These are phyloP conservation scores for Coreius guichenoti DNA, from an alignment of 2,797 vertebrate genomes.

Conservation along the genomic window DNA sequence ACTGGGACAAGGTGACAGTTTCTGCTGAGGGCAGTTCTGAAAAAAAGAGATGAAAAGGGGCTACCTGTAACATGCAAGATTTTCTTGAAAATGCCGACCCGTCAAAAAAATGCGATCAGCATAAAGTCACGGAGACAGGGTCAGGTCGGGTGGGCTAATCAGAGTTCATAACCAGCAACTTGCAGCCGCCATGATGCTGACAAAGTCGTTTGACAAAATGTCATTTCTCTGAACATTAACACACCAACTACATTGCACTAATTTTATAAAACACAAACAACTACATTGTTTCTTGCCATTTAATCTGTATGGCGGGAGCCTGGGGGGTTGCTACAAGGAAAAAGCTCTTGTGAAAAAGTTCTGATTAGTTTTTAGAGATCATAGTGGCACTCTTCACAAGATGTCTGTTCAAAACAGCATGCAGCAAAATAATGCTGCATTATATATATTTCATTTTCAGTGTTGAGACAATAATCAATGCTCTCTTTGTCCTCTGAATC, in stretches of 20 bases:
- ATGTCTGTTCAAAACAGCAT: background rate
- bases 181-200: slow-evolving; percentile 48
- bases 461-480: no score
- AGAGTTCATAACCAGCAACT: slow-evolving; percentile 12
- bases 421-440: background rate
- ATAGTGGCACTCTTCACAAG: background rate
- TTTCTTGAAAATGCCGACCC: slow-evolving; percentile 70
- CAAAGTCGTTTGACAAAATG: slow-evolving; percentile 58
- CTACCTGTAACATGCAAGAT: slow-evolving; percentile 69
- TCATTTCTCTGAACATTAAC: slow-evolving; percentile 58
- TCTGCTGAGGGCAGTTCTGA: background rate
- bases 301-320: background rate
- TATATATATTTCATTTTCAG: background rate
- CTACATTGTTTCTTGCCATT: slow-evolving; percentile 16
- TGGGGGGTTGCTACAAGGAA: background rate
- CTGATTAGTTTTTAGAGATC: background rate
- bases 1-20: slow-evolving; percentile 40
- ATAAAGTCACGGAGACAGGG: background rate
- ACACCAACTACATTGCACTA: slow-evolving; percentile 55
- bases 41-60: slow-evolving; percentile 52
- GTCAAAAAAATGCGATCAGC: slow-evolving; percentile 64
- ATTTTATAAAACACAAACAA: slow-evolving; percentile 16
- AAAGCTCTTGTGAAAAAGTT: background rate
- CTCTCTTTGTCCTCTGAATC: background rate
- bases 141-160: background rate